Percentiles rank a stretch among this genome's conserved stretches.
phyloP scores from a whole-genome alignment of 2,888 invertebrate genomes.

The Drosophila diplacantha region DNA sequence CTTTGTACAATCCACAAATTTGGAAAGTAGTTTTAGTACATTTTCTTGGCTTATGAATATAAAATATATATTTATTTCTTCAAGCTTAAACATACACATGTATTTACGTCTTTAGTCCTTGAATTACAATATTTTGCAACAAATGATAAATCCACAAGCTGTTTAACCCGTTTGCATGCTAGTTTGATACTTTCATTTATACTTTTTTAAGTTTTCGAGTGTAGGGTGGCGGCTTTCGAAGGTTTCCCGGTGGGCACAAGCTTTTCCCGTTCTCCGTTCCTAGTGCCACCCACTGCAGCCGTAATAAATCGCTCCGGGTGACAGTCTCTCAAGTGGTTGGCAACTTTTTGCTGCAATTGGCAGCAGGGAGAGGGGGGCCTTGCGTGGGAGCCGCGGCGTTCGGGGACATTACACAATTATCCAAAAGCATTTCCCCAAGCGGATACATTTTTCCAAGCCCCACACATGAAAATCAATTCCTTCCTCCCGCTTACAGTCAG shows the following conservation, averaged over 20 bases:
- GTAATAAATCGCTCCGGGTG: constrained; percentile 24
- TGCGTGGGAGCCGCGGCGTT: constrained; percentile 10
- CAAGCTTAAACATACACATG: too few relatives aligned
- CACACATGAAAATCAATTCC: constrained; percentile 59
- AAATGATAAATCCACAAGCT: neutral
- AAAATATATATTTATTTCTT: too few relatives aligned
- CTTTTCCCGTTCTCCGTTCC: constrained; percentile 1
- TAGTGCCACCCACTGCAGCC: constrained; percentile 7
- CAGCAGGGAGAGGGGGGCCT: constrained; percentile 3
- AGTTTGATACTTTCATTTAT: neutral
- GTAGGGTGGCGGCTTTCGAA: neutral
- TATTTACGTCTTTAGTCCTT: neutral
- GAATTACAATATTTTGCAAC: neutral
- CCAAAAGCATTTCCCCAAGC: constrained; percentile 34
- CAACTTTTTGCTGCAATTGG: constrained; percentile 12
- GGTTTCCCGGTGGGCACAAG: constrained; percentile 7
- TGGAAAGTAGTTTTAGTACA: neutral
- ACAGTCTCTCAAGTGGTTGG: constrained; percentile 19
- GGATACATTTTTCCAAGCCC: constrained; percentile 43
- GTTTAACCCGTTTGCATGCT: too few relatives aligned
- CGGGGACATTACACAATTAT: constrained; percentile 59
- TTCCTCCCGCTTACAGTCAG: constrained; percentile 13
- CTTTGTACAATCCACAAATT: neutral
- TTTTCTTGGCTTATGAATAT: neutral
- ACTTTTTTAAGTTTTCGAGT: neutral